Evolutionary conservation across 2,113 vertebrate species (phyloP).

Genomic region (Solea senegalensis): DNA sequence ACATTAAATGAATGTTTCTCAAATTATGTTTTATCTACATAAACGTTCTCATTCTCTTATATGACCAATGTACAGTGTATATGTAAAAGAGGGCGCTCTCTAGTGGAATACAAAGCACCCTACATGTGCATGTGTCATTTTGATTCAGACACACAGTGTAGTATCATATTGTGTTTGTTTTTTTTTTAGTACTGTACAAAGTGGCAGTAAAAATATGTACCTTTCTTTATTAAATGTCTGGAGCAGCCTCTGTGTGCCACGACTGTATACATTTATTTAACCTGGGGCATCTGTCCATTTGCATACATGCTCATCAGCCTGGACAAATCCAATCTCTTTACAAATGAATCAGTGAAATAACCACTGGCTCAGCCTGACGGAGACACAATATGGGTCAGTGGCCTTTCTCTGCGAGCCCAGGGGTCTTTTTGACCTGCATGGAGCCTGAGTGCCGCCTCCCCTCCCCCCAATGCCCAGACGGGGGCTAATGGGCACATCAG

Average conservation of each 20-base stretch:
- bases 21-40: background rate
- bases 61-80: background rate
- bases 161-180: constrained; percentile 2
- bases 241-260: constrained; percentile 28
- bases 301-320: constrained; percentile 47
- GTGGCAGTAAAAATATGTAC: constrained; percentile 7
- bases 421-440: constrained; percentile 62
- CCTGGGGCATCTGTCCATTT: constrained; percentile 44
- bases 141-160: background rate
- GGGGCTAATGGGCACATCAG: constrained; percentile 76
- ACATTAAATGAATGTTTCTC: constrained; percentile 53
- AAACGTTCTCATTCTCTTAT: constrained; percentile 1
- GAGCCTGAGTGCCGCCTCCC: constrained; percentile 26
- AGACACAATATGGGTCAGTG: constrained; percentile 73
- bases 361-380: constrained; percentile 56
- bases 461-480: constrained; percentile 51
- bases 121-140: constrained; percentile 9
- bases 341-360: constrained; percentile 46
- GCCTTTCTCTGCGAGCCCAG: constrained; percentile 64
- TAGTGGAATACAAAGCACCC: constrained; percentile 50
- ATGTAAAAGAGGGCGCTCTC: constrained; percentile 53
- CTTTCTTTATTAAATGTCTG: constrained; percentile 10
- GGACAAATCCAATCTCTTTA: constrained; percentile 55
- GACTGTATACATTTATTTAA: constrained; percentile 4
- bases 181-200: constrained; percentile 14